These are phyloP conservation scores for Chydorus sphaericus DNA, from an alignment of 2,888 invertebrate genomes.

Conservation along the genomic window DNA sequence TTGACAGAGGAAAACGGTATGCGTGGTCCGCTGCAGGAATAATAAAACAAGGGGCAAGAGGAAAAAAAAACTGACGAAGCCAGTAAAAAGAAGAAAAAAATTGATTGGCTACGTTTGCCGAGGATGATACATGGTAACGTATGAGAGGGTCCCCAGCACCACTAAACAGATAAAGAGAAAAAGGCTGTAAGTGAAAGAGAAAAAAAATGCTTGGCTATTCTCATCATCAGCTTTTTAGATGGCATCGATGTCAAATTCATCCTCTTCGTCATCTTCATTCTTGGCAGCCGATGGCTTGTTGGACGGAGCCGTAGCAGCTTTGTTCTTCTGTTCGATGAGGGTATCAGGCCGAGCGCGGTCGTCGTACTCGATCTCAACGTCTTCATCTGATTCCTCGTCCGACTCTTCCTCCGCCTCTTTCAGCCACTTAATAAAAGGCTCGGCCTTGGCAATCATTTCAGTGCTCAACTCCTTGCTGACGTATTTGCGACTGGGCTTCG, in stretches of 20 bases:
- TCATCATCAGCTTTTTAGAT: conserved; percentile 40
- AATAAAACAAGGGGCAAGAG: no score
- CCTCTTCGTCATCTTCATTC: conserved; percentile 51
- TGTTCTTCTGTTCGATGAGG: conserved; percentile 44
- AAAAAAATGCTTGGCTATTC: no score
- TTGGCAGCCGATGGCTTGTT: conserved; percentile 23
- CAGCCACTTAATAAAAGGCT: conserved; percentile 91
- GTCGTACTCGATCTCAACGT: conserved; percentile 65
- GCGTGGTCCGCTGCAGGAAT: no score
- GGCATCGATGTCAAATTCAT: conserved; percentile 83
- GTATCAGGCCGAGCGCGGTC: conserved; percentile 67
- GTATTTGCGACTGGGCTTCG: conserved; percentile 88
- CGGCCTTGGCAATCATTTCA: conserved; percentile 81
- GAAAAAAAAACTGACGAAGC: not conserved
- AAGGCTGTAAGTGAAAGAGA: not conserved
- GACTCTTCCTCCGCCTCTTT: conserved; percentile 84
- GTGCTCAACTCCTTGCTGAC: conserved; percentile 77
- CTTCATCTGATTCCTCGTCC: conserved; percentile 51
- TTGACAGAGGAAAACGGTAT: no score
- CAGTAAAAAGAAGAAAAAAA: not conserved
- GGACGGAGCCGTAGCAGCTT: conserved; percentile 20
- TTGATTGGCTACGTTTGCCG: not conserved
- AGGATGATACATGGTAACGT: not conserved
- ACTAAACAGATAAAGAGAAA: no score
- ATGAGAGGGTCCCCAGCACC: not conserved